Percentiles rank a stretch among this genome's conserved stretches.
These are phyloP conservation scores for Halesus radiatus DNA, from an alignment of 1,140 invertebrate species.

Conservation along the genomic window DNA sequence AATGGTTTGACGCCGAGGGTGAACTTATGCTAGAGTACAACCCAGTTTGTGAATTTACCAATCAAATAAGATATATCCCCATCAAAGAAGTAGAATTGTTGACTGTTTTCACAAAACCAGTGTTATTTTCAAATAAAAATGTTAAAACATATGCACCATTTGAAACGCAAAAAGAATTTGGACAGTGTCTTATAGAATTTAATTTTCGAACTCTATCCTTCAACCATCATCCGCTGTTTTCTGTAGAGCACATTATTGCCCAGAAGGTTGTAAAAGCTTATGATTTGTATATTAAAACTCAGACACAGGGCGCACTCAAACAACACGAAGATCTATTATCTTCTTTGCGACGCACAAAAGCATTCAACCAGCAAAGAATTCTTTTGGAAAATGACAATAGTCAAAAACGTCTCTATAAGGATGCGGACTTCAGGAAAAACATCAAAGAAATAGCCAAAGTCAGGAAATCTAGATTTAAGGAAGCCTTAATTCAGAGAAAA, in stretches of 20 bases:
- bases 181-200: slow-evolving; percentile 23
- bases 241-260: slow-evolving; percentile 51
- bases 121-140: slow-evolving; percentile 13
- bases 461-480: slow-evolving; percentile 43
- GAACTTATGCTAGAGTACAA: slow-evolving; percentile 36
- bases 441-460: slow-evolving; percentile 50
- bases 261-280: slow-evolving; percentile 39
- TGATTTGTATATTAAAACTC: slow-evolving; percentile 36
- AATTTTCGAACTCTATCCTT: slow-evolving; percentile 43
- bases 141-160: neutral
- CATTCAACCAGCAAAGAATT: slow-evolving; percentile 13
- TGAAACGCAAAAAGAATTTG: slow-evolving; percentile 10
- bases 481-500: slow-evolving; percentile 35
- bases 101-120: neutral
- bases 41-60: slow-evolving; percentile 31
- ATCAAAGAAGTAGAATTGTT: slow-evolving; percentile 25
- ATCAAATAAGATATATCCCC: slow-evolving; percentile 28
- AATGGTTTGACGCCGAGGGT: slow-evolving; percentile 44
- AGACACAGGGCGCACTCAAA: slow-evolving; percentile 16
- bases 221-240: slow-evolving; percentile 54
- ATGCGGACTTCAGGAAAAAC: slow-evolving; percentile 30
- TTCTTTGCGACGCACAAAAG: slow-evolving; percentile 36
- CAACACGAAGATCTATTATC: slow-evolving; percentile 30
- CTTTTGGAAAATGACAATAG: slow-evolving; percentile 33
- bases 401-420: slow-evolving; percentile 50